A percentile compares a stretch with the other conserved stretches of the same genome.
Conservation (phyloP, 2,888 invertebrate species). For the Catocala sponsa region DNA sequence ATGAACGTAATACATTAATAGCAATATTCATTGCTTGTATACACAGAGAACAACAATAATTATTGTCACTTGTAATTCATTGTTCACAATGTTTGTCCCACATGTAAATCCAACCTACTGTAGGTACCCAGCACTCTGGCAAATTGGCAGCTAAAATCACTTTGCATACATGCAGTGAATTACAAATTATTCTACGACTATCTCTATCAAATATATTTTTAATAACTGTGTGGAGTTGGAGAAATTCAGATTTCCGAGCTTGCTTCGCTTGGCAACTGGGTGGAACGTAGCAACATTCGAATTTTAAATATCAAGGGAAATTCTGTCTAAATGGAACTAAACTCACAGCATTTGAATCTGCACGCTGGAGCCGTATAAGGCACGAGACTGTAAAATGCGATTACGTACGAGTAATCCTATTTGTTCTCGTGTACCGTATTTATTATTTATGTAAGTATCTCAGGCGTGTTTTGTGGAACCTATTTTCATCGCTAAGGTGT, state of each 20-base stretch:
- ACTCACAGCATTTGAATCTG: slow-evolving; percentile 21
- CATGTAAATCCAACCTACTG: no score
- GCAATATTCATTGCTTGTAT: no score
- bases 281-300: background rate
- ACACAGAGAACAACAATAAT: no score
- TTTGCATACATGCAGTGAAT: no score
- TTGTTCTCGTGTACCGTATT: slow-evolving; percentile 8
- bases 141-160: no score
- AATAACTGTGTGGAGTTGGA: background rate
- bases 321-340: slow-evolving; percentile 19
- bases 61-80: no score
- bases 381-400: slow-evolving; percentile 34
- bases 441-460: slow-evolving; percentile 6
- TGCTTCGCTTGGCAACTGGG: slow-evolving; percentile 14
- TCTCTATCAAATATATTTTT: no score
- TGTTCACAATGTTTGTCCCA: no score
- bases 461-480: background rate
- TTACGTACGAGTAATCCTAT: slow-evolving; percentile 30
- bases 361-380: slow-evolving; percentile 5
- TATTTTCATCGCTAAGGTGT: background rate
- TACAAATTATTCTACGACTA: no score
- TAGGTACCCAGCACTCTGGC: no score
- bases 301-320: slow-evolving; percentile 37
- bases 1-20: no score
- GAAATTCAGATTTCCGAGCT: slow-evolving; percentile 12